Percentiles rank a stretch among this genome's conserved stretches.
phyloP scores from a whole-genome alignment of 2,113 vertebrate species.

The Anguilla japonica region DNA sequence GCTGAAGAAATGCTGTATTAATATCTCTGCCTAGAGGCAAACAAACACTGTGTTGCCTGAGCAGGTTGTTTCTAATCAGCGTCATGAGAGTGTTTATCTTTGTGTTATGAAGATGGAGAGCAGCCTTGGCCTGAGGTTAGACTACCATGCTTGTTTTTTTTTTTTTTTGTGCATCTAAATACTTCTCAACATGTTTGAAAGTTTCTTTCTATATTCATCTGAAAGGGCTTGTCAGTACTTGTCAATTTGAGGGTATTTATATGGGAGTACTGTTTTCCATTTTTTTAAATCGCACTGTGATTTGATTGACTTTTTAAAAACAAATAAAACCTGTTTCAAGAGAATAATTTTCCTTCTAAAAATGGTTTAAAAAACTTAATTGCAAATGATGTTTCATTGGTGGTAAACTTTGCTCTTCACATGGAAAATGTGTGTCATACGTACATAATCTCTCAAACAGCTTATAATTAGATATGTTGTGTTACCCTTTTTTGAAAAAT shows the following conservation, averaged over 20 bases:
- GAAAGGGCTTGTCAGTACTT: slow-evolving; percentile 38
- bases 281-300: slow-evolving; percentile 44
- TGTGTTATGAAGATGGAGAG: neutral
- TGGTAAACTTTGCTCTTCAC: neutral
- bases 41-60: neutral
- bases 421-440: neutral
- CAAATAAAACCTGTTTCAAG: slow-evolving; percentile 20
- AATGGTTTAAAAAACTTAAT: slow-evolving; percentile 21
- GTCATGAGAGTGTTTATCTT: neutral
- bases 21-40: neutral
- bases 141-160: neutral
- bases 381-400: neutral
- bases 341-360: neutral
- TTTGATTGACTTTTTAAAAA: slow-evolving; percentile 32
- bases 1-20: neutral
- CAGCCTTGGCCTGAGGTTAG: neutral
- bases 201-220: neutral
- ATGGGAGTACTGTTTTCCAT: slow-evolving; percentile 38
- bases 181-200: neutral
- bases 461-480: too few relatives aligned
- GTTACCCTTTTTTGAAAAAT: too few relatives aligned
- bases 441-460: too few relatives aligned
- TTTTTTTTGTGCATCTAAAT: slow-evolving; percentile 10
- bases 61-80: neutral
- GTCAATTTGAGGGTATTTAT: slow-evolving; percentile 32